Evolutionary conservation across 2,113 vertebrate genomes (phyloP).

Genomic region (Mixornis gularis): DNA sequence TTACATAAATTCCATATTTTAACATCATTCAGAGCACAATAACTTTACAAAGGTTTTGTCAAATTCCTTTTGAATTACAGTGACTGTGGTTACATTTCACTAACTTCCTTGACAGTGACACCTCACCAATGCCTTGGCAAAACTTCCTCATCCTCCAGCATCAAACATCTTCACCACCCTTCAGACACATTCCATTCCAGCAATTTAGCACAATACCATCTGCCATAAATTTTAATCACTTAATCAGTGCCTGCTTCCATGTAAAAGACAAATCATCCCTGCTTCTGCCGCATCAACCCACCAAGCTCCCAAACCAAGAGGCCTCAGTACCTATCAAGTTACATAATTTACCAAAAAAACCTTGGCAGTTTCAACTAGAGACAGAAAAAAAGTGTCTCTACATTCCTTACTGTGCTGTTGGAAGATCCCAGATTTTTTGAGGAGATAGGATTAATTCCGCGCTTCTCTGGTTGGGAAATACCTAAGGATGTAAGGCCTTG

Average conservation of each 20-base stretch:
- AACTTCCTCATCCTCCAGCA: not conserved
- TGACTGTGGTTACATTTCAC: not conserved
- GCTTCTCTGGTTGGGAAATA: not conserved
- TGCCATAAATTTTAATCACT: not conserved
- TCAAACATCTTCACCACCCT: not conserved
- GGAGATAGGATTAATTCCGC: not conserved
- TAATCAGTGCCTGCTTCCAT: not conserved
- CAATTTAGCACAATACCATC: not conserved
- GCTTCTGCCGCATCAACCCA: not conserved
- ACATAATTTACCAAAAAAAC: not conserved
- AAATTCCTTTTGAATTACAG: not conserved
- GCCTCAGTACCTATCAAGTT: not conserved
- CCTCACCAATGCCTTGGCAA: not conserved
- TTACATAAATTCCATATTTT: conserved; percentile 26
- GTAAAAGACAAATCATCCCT: not conserved
- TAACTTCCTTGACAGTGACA: not conserved
- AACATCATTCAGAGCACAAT: not conserved
- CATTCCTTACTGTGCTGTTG: accelerated
- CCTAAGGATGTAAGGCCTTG: not conserved
- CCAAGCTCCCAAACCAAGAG: not conserved
- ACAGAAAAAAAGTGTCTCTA: not conserved
- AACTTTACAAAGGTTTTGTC: not conserved
- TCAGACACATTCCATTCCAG: conserved; percentile 28
- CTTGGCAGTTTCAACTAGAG: not conserved
- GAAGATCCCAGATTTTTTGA: not conserved